Evolutionary conservation across 2,113 vertebrate species (phyloP).

Genomic region (Centrocercus urophasianus): DNA sequence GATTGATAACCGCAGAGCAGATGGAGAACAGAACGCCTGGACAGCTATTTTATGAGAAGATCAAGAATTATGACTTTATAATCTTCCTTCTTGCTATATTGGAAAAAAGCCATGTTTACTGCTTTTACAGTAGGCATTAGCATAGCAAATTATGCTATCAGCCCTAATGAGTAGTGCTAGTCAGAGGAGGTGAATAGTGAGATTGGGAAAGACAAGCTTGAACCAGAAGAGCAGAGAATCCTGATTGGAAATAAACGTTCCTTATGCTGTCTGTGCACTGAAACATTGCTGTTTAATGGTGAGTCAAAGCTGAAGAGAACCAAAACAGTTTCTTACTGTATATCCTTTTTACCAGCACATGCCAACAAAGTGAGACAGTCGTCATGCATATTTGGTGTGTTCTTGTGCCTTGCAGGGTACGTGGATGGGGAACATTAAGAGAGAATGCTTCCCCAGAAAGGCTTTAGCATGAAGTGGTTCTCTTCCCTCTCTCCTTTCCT

Average conservation of each 20-base stretch:
- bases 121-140: conserved; percentile 32
- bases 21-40: conserved; percentile 55
- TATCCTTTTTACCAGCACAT: background rate
- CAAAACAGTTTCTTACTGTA: background rate
- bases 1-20: conserved; percentile 46
- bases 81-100: conserved; percentile 50
- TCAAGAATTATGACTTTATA: conserved; percentile 60
- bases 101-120: conserved; percentile 39
- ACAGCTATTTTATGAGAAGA: conserved; percentile 44
- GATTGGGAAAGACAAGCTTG: background rate
- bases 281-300: background rate
- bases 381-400: rapidly evolving
- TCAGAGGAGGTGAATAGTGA: background rate
- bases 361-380: background rate
- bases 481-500: too few species aligned
- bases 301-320: background rate
- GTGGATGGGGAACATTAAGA: background rate
- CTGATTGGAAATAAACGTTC: background rate
- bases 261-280: background rate
- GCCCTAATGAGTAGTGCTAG: background rate
- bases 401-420: background rate
- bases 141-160: conserved; percentile 32
- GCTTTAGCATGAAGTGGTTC: background rate
- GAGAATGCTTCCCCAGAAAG: background rate
- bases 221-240: background rate